Evolutionary conservation across 1,140 invertebrate genomes (phyloP), one percentile per base, ranked within the genome.

Genomic region (Drosophila setifemur): DNA sequence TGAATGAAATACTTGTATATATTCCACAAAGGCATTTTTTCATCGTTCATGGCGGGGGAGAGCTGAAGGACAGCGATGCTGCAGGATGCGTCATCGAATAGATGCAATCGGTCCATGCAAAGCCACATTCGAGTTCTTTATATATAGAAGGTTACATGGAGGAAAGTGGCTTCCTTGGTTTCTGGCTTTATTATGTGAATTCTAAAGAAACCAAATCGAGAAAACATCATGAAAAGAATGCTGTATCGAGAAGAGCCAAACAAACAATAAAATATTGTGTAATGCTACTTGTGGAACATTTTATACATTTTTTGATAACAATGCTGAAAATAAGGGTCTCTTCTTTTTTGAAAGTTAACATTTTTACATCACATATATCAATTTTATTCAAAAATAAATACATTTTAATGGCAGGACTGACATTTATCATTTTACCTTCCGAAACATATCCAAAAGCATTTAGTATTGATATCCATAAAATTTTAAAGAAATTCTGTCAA

Each of bases 141-240:
- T 3, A 37, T 16, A 14, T 8, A 2, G 4, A 14, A 25, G 11
- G 8, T 23, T 39, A 7, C 40, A 43, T 25, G 11, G n/a, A n/a
- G n/a, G 9, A 39, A 39, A 26, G 33, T 33, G 55, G 26, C 57
- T 58, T 61, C 18, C 26, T 61, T 26, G 14, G 52, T n/a, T 14
- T 33, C 35, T 61, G 12, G 25, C 7, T 44, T 58, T 57, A 23
- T 14, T 58, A 12, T 43, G n/a, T 23, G 21, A 60, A 35, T 44
- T 35, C 29, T 14, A 25, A 9, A 12, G 53, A 12, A n/a, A n/a
- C n/a, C n/a, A n/a, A n/a, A n/a, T n/a, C n/a, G n/a, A n/a, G n/a
- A 55, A 45, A 55, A 57, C 47, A 26, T 42, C 12, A 35, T 60
- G 21, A 14, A 35, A 33, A 23, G 53, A 61, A 25, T 58, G 21